These are phyloP conservation scores for Drosophila bifasciata DNA, from an alignment of 1,140 invertebrate species.

Conservation along the genomic window DNA sequence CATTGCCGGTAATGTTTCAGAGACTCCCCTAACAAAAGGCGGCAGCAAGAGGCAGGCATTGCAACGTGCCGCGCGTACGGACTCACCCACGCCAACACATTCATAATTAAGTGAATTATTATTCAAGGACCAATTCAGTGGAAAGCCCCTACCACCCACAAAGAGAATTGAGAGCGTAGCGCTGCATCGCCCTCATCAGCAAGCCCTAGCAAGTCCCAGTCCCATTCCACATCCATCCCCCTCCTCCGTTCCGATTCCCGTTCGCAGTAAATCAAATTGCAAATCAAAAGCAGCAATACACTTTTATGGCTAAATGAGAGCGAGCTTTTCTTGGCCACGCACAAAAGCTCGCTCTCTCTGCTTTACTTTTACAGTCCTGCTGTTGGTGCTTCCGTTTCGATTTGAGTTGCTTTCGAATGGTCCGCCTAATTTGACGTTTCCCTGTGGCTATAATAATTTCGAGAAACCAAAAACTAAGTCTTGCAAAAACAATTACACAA, in stretches of 20 bases:
- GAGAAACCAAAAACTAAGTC: neutral
- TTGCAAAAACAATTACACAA: constrained; percentile 8
- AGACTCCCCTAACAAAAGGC: too few species aligned
- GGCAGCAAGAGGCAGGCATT: neutral
- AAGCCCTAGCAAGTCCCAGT: neutral
- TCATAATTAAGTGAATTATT: constrained; percentile 64
- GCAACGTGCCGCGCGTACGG: neutral
- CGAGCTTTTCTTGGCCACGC: constrained; percentile 34
- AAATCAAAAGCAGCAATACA: constrained; percentile 76
- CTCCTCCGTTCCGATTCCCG: constrained; percentile 1
- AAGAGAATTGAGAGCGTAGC: constrained; percentile 36
- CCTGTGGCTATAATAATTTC: constrained; percentile 29
- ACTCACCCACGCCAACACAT: constrained; percentile 7
- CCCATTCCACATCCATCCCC: neutral
- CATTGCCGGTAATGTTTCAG: too few species aligned
- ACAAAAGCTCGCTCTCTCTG: constrained; percentile 38
- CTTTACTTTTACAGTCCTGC: constrained; percentile 29
- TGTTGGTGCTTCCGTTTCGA: constrained; percentile 40
- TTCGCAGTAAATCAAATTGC: constrained; percentile 62
- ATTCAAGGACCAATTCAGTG: constrained; percentile 60
- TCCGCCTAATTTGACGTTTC: constrained; percentile 68
- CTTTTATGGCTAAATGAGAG: constrained; percentile 59
- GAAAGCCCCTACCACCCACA: constrained; percentile 3
- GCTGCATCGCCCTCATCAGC: constrained; percentile 3
- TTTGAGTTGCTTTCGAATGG: constrained; percentile 78